Base-by-base conservation (phyloP, 2,888 invertebrate species). In the Trachelus stipa region DNA sequence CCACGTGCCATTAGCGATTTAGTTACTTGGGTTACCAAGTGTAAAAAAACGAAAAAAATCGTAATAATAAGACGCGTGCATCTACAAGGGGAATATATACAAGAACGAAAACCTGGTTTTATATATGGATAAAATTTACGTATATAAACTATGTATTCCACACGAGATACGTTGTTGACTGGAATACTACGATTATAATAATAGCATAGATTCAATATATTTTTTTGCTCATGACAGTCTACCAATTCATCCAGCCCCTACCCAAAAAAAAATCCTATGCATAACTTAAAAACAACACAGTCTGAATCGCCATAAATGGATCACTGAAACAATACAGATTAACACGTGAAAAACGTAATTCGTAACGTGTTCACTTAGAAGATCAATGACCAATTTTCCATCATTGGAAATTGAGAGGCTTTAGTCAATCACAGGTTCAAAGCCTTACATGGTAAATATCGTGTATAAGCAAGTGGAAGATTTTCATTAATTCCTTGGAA, bases 1-100 rank as follows among this genome's bases (percentile, higher is more conserved):
- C 71, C 83, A 84, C 85, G 85, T 84, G 85, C 68, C 85, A 73
- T n/a, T 56, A 73, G n/a, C 80, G 81, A 83, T 85, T 84, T 79
- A 79, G 83, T 83, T 85, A 83, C 83, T 83, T 81, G 68, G 76
- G 77, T 78, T 80, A 79, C 82, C 79, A 12, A 73, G 30, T 75
- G 40, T 73, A 77, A 76, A 31, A 75, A 68, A 79, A 40, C 11
- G 12, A 23, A 77, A 31, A 37, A 73, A 40, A 73, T 30, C 31
- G 34, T 37, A 37, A 56, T 56, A 56, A 56, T 56, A 56, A 56
- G 40, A 56, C 40, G 40, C 40, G 40, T 56, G 40, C 9, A 23
- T 23, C 40, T 56, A 56, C 23, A 56, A 56, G 23, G 40, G 40
- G 23, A 56, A 56, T 23, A 56, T 23, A 56, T 56, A 56, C 40